Percentiles rank a stretch among this genome's conserved stretches.
Conservation (phyloP, 2,797 vertebrate genomes). For the Sebastes umbrosus region DNA sequence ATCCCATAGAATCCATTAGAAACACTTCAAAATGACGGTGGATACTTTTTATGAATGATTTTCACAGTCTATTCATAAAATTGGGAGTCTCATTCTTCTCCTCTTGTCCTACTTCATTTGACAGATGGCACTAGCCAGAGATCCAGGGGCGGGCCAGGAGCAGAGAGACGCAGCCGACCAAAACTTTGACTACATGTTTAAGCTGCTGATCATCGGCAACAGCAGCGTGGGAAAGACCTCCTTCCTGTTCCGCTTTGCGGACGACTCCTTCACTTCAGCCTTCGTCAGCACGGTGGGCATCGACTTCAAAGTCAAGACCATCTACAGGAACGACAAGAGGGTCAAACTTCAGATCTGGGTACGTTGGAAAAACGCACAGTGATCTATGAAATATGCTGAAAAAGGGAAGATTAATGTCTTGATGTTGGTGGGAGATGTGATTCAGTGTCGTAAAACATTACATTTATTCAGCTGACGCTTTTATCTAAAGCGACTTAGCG, state of each 20-base stretch:
- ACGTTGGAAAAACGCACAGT: slow-evolving; percentile 13
- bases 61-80: not conserved
- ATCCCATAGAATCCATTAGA: not conserved
- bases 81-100: not conserved
- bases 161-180: slow-evolving; percentile 88
- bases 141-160: slow-evolving; percentile 67
- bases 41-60: not conserved
- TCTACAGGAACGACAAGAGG: slow-evolving; percentile 89
- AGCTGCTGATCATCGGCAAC: slow-evolving; percentile 91
- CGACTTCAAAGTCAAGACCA: slow-evolving; percentile 94
- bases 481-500: not conserved
- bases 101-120: not conserved
- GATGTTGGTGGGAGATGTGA: not conserved
- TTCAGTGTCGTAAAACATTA: not conserved
- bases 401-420: not conserved
- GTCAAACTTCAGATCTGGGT: slow-evolving; percentile 96
- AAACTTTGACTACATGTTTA: slow-evolving; percentile 96
- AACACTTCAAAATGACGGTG: not conserved
- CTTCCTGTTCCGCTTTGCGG: slow-evolving; percentile 92
- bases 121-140: slow-evolving; percentile 87
- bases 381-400: not conserved
- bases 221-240: slow-evolving; percentile 94
- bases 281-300: slow-evolving; percentile 95
- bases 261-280: slow-evolving; percentile 91
- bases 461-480: not conserved